Evolutionary conservation across 2,888 invertebrate species (phyloP), one percentile per base, ranked within the genome.

Genomic region (Epinotia demarniana): DNA sequence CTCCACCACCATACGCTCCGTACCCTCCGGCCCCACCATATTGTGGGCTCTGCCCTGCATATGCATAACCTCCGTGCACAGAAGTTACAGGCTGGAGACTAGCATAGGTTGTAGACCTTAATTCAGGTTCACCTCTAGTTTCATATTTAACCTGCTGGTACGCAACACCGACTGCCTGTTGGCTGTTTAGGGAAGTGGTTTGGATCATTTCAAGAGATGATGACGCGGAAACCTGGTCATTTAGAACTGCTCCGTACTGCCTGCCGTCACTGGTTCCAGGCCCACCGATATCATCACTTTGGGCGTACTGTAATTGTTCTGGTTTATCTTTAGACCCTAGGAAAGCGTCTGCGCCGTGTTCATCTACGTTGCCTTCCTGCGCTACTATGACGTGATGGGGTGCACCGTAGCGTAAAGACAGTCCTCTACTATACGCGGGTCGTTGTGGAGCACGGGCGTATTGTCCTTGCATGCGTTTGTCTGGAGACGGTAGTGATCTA

Each of bases 81-180:
- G 95, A 92, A 5, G 95, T 94, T 2, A 96, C 96, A 1, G 96
- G 95, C 84, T 96, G 96, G 78, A 96, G 87, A 79, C 95, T 95
- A 0, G 96, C 95, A 81, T 96, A 96, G 27, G 95, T 96, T 62
- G 86, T 89, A 58, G 89, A 85, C n/a, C 91, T 89, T 58, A 87
- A 87, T 77, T 92, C 88, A 23, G 87, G 85, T 78, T 94, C 86
- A 49, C 83, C 85, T 77, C 95, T 89, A 80, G 92, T 80, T 87
- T 95, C 89, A 85, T 94, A 95, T 81, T 92, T 94, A 66, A 92
- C 89, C 76, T 85, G 93, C 79, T 92, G 92, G 77, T 92, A 95
- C 74, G 92, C 86, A 58, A 91, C 85, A 77, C 94, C 87, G 67
- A 89, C 90, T 78, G 88, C 84, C 74, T 95, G 93, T 77, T 94